Percentiles rank a stretch among this genome's conserved stretches.
These are phyloP conservation scores for Acanthococcus lagerstroemiae DNA, from an alignment of 2,888 invertebrate species.

Conservation along the genomic window DNA sequence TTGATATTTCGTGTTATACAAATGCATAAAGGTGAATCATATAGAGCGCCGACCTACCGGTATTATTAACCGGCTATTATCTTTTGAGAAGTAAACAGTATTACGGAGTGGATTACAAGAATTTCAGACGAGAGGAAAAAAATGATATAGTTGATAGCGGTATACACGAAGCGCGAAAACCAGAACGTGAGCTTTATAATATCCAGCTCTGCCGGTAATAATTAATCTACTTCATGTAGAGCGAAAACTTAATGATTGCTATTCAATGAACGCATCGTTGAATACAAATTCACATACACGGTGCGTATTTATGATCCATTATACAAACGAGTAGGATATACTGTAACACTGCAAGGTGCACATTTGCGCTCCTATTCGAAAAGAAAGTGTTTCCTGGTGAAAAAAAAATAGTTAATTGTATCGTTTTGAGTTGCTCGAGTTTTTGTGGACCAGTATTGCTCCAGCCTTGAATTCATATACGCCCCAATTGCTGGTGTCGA, in stretches of 20 bases:
- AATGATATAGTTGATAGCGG: neutral
- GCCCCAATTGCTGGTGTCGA: too few relatives aligned
- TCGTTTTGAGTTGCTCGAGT: too few relatives aligned
- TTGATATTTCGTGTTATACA: too few relatives aligned
- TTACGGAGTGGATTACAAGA: neutral
- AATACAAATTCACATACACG: slow-evolving; percentile 15
- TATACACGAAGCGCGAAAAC: slow-evolving; percentile 5
- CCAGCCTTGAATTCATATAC: too few relatives aligned
- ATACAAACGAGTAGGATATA: neutral
- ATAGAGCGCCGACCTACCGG: too few relatives aligned
- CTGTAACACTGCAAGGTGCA: too few relatives aligned
- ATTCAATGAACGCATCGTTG: slow-evolving; percentile 21
- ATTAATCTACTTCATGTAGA: slow-evolving; percentile 23
- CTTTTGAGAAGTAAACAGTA: neutral
- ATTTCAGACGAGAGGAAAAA: neutral
- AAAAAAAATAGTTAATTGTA: too few relatives aligned
- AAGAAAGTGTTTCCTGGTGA: too few relatives aligned
- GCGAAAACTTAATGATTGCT: slow-evolving; percentile 22
- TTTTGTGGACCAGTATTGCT: too few relatives aligned
- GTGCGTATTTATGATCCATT: neutral
- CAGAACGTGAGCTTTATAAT: slow-evolving; percentile 14
- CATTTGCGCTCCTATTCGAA: too few relatives aligned
- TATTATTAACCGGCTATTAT: too few relatives aligned
- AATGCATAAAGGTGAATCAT: too few relatives aligned
- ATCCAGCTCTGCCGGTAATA: slow-evolving; percentile 2